Conservation (phyloP, 1,140 invertebrate species). For the Contarinia nasturtii region DNA sequence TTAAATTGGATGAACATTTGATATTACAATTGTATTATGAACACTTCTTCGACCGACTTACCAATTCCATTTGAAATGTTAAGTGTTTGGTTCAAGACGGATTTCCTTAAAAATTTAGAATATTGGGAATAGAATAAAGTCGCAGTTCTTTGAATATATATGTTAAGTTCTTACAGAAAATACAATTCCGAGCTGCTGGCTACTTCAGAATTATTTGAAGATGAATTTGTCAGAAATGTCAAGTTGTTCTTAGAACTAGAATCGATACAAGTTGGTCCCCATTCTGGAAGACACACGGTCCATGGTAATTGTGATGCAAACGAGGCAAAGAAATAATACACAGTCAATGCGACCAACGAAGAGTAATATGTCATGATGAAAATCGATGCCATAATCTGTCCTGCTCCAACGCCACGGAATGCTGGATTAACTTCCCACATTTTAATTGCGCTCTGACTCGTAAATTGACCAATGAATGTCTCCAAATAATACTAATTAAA, state of each 20-base stretch:
- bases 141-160: no score
- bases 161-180: slow-evolving; percentile 28
- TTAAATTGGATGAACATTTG: no score
- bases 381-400: slow-evolving; percentile 50
- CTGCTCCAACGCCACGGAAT: slow-evolving; percentile 54
- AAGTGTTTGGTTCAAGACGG: slow-evolving; percentile 34
- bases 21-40: neutral
- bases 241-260: neutral
- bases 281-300: slow-evolving; percentile 37
- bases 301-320: slow-evolving; percentile 44
- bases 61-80: slow-evolving; percentile 38
- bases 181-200: slow-evolving; percentile 37
- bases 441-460: slow-evolving; percentile 35
- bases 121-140: no score
- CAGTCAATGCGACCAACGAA: slow-evolving; percentile 54
- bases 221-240: neutral
- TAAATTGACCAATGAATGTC: slow-evolving; percentile 44
- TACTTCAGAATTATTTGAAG: slow-evolving; percentile 7
- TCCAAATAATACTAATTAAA: slow-evolving; percentile 70
- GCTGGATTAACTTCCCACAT: slow-evolving; percentile 30
- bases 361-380: slow-evolving; percentile 62
- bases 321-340: slow-evolving; percentile 50
- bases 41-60: neutral
- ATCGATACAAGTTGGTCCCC: slow-evolving; percentile 24
- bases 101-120: slow-evolving; percentile 21